phyloP scores from a whole-genome alignment of 2,113 vertebrate species.

The Ciconia boyciana region DNA sequence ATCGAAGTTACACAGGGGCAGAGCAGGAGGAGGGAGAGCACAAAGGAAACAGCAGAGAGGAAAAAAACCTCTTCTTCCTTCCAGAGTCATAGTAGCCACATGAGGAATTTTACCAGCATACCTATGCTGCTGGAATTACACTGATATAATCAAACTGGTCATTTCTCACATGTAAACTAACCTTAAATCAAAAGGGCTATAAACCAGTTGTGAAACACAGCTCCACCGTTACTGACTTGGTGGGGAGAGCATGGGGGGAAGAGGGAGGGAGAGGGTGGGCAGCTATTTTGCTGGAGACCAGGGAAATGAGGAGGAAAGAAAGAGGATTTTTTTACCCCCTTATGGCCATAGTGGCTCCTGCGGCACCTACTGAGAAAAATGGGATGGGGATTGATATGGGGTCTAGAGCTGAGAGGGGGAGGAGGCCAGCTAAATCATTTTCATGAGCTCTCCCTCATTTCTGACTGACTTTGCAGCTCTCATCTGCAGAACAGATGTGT shows the following conservation, averaged over 20 bases:
- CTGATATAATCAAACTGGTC: not conserved
- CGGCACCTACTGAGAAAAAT: accelerated
- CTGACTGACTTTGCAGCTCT: not conserved
- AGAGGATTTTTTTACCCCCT: not conserved
- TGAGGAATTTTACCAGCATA: not conserved
- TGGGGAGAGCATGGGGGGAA: not conserved
- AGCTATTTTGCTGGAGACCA: not conserved
- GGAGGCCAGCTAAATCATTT: not conserved
- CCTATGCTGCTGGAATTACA: not conserved
- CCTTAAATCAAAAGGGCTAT: not conserved
- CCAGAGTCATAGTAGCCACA: not conserved
- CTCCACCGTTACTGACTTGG: not conserved
- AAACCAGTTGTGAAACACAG: not conserved
- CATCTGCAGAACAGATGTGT: constrained; percentile 51
- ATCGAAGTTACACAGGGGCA: not conserved
- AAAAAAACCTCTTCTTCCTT: not conserved
- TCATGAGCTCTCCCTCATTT: not conserved
- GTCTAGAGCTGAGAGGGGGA: not conserved
- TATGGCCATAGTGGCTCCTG: not conserved
- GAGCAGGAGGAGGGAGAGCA: not conserved
- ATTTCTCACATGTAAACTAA: not conserved
- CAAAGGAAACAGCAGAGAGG: not conserved
- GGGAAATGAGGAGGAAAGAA: not conserved
- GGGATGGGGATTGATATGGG: not conserved
- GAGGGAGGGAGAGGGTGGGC: not conserved